Percentiles rank a stretch among this genome's conserved stretches.
phyloP scores from a whole-genome alignment of 2,113 vertebrate genomes.

The Indicator maculatus region DNA sequence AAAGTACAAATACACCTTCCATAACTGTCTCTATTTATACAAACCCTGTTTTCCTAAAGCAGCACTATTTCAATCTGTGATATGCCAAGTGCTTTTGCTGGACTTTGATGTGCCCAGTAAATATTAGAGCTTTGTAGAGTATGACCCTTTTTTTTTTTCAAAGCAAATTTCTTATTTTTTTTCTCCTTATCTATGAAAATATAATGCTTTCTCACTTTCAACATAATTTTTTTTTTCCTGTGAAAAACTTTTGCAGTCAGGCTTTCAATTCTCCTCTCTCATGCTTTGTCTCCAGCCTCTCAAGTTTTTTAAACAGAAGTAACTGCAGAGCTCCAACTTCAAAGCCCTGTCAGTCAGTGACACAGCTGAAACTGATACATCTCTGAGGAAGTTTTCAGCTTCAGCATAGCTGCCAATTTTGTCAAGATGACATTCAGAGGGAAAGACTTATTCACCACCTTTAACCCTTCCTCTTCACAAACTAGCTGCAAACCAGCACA shows the following conservation, averaged over 20 bases:
- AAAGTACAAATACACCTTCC: background rate
- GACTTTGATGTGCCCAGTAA: background rate
- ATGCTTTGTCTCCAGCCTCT: background rate
- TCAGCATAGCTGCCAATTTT: background rate
- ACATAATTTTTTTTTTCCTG: background rate
- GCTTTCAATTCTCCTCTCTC: background rate
- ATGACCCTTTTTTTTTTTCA: background rate
- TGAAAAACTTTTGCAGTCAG: background rate
- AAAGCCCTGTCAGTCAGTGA: background rate
- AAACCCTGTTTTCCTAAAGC: background rate
- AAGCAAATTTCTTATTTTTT: background rate
- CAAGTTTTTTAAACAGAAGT: background rate
- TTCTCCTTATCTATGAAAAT: background rate
- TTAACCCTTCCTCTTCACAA: background rate
- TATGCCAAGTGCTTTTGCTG: background rate
- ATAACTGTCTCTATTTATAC: background rate
- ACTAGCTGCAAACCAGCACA: background rate
- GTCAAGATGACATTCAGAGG: background rate
- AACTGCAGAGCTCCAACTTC: background rate
- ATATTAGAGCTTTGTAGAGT: background rate
- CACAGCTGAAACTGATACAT: background rate
- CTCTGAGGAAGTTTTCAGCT: background rate
- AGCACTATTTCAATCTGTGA: background rate
- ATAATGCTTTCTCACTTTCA: background rate
- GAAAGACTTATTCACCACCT: background rate